Evolutionary conservation across 2,888 invertebrate genomes (phyloP).

Genomic region (Hecatera dysodea): DNA sequence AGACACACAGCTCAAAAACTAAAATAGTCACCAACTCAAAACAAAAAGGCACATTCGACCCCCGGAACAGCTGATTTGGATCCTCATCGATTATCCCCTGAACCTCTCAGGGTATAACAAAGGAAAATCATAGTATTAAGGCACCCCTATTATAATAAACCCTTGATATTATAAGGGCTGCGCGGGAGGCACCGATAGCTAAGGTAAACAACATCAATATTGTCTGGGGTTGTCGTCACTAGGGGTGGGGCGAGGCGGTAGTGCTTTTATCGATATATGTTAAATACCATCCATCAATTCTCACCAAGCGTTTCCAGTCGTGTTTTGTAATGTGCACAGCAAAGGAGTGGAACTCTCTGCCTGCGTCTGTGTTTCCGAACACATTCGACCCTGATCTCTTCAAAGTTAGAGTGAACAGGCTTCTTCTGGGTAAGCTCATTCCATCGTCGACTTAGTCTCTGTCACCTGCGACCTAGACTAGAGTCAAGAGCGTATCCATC

Average conservation of each 20-base stretch:
- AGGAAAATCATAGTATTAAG: slow-evolving; percentile 55
- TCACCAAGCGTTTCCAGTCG: too few relatives aligned
- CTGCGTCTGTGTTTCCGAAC: too few relatives aligned
- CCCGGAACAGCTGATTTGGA: slow-evolving; percentile 35
- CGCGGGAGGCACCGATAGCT: slow-evolving; percentile 76
- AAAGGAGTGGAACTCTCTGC: too few relatives aligned
- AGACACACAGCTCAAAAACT: background rate
- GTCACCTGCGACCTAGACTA: too few relatives aligned
- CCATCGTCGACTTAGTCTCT: too few relatives aligned
- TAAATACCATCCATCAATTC: too few relatives aligned
- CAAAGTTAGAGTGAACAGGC: too few relatives aligned
- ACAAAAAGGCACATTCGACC: slow-evolving; percentile 8
- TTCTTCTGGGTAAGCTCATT: too few relatives aligned
- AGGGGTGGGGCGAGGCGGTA: slow-evolving; percentile 54
- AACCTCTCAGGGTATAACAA: slow-evolving; percentile 56
- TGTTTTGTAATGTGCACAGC: too few relatives aligned
- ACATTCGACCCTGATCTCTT: too few relatives aligned
- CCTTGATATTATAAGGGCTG: slow-evolving; percentile 72
- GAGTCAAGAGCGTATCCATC: too few relatives aligned
- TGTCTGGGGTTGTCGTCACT: slow-evolving; percentile 64
- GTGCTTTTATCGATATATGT: slow-evolving; percentile 34
- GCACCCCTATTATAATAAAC: slow-evolving; percentile 71
- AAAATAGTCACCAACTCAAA: background rate
- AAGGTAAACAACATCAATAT: slow-evolving; percentile 84
- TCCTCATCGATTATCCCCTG: slow-evolving; percentile 56